Conservation (phyloP, 2,888 invertebrate genomes). For the Lobophora halterata region DNA sequence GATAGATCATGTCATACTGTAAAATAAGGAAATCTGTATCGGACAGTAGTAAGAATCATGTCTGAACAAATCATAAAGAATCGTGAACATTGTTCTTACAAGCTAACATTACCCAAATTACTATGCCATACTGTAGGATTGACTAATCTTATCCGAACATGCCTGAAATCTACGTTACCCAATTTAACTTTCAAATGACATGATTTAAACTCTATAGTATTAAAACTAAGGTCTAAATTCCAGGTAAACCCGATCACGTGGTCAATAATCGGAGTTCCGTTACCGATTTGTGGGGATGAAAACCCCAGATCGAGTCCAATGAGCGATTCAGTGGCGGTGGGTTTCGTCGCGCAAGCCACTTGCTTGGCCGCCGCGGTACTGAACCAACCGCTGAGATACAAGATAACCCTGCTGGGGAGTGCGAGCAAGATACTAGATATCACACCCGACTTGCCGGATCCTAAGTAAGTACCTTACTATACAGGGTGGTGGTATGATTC, state of each 20-base stretch:
- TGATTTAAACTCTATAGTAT: no score
- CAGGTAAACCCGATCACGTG: conserved; percentile 56
- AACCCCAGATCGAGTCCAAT: conserved; percentile 62
- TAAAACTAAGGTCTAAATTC: neutral
- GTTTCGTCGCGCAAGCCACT: conserved; percentile 91
- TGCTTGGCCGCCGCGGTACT: conserved; percentile 91
- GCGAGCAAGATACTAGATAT: conserved; percentile 90
- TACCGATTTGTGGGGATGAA: conserved; percentile 64
- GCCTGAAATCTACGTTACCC: no score
- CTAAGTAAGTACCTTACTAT: conserved; percentile 55
- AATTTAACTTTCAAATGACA: no score
- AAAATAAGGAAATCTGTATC: no score
- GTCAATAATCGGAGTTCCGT: conserved; percentile 57
- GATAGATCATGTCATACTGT: no score
- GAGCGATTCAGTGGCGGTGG: conserved; percentile 91
- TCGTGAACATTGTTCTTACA: no score
- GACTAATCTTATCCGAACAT: no score
- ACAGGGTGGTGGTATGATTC: no score
- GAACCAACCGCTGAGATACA: conserved; percentile 92
- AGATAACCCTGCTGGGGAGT: conserved; percentile 90
- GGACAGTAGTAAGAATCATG: no score
- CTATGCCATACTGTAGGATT: no score
- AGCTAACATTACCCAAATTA: no score
- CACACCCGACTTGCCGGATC: conserved; percentile 74
- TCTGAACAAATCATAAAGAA: no score